Base-by-base conservation (phyloP, 2,888 invertebrate genomes). In the Drosophila kambysellisi region DNA sequence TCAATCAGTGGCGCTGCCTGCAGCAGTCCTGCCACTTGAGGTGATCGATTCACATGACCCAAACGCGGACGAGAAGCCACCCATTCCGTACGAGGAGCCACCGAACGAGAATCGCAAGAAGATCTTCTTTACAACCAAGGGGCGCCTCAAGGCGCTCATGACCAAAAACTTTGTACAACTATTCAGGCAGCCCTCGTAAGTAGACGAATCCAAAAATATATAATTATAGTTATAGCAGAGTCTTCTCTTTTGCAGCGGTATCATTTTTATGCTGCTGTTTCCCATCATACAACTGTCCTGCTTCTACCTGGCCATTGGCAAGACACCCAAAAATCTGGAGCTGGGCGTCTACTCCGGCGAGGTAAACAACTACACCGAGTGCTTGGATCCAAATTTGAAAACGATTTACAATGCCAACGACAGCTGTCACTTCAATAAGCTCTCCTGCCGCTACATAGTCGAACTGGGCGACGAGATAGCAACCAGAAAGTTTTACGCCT, bases 341-440 rank as follows among this genome's bases (percentile, higher is more conserved):
- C 83, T 98, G 43, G 98, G 96, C 0, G 94, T 98, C 0, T 96
- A 97, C 30, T 98, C 98, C 88, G 94, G 96, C 1, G 98, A 98
- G 93, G 94, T 95, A 1, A 91, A 93, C 0, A 92, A 92, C 39
- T 94, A 89, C 65, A 82, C 93, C 17, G 94, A 94, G 53, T 92
- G 94, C 70, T 91, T 89, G 30, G 93, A 94, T 54, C 79, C 79
- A 0, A 92, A 93, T 50, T 76, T 92, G 15, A 92, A 93, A 48
- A 93, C 94, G 0, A 93, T 94, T 30, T 91, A 92, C n/a, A 86
- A 84, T 1, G 89, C 91, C 17, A 91, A 92, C 74, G 89, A 92
- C 25, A 93, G 89, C 7, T 95, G 95, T 81, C 92, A 94, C 62
- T 95, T 95, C 74, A 75, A 93, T 20, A 94, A 95, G 81, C 91